Conservation (phyloP, 1,140 invertebrate species). For the Zaprionus camerounensis region DNA sequence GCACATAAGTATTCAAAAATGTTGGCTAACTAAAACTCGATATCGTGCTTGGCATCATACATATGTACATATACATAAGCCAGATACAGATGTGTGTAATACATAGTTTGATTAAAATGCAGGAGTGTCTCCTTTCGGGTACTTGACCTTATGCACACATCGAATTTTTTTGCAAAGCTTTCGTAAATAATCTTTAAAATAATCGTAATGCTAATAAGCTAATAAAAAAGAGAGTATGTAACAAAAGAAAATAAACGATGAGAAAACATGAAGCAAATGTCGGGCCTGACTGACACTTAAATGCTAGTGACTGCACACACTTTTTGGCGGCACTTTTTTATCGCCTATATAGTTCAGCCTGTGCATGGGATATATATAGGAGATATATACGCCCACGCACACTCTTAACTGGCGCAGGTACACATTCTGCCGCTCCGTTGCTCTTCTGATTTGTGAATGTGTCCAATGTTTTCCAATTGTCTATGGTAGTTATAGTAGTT, state of each 20-base stretch:
- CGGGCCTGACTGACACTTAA: slow-evolving; percentile 61
- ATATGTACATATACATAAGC: slow-evolving; percentile 11
- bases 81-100: slow-evolving; percentile 15
- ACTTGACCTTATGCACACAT: slow-evolving; percentile 55
- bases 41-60: slow-evolving; percentile 31
- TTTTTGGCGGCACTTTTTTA: slow-evolving; percentile 12
- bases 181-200: slow-evolving; percentile 37
- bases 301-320: slow-evolving; percentile 70
- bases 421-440: slow-evolving; percentile 1
- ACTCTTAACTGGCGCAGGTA: slow-evolving; percentile 7
- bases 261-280: slow-evolving; percentile 44
- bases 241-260: slow-evolving; percentile 33
- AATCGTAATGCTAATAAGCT: slow-evolving; percentile 24
- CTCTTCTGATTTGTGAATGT: slow-evolving; percentile 15
- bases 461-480: slow-evolving; percentile 18
- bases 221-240: slow-evolving; percentile 33
- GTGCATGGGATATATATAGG: slow-evolving; percentile 21
- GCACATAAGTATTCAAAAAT: slow-evolving; percentile 10
- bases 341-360: slow-evolving; percentile 24
- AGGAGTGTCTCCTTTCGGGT: slow-evolving; percentile 25
- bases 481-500: slow-evolving; percentile 17
- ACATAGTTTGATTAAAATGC: slow-evolving; percentile 17
- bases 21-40: slow-evolving; percentile 42
- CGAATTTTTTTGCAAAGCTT: slow-evolving; percentile 45
- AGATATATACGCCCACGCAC: background rate